Conservation (phyloP, 2,113 vertebrate species). For the Ictalurus furcatus region DNA sequence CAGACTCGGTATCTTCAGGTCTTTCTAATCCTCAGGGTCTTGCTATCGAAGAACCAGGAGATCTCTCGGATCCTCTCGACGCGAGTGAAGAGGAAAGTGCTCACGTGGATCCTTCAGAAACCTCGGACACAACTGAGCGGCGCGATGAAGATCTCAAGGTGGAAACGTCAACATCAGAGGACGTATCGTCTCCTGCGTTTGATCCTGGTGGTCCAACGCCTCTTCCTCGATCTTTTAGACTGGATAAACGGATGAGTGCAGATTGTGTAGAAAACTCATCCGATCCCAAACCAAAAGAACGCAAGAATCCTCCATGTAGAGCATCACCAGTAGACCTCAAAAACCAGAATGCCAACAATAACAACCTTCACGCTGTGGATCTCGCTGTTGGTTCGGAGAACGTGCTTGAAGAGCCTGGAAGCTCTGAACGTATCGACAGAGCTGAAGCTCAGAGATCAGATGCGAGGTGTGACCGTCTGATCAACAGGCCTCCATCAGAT, state of each 20-base stretch:
- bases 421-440: background rate
- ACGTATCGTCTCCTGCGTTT: conserved; percentile 45
- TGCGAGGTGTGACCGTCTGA: background rate
- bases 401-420: background rate
- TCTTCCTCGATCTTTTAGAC: conserved; percentile 20
- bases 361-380: conserved; percentile 6
- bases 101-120: background rate
- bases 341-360: conserved; percentile 57
- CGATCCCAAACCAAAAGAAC: conserved; percentile 29
- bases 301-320: background rate
- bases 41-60: background rate
- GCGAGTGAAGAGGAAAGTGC: too few relatives aligned
- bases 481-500: background rate
- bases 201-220: conserved; percentile 57
- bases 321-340: background rate
- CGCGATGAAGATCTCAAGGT: background rate
- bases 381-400: background rate
- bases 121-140: background rate
- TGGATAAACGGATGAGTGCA: background rate
- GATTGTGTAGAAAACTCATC: background rate
- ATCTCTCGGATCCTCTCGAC: background rate
- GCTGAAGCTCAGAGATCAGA: background rate
- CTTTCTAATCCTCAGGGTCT: background rate
- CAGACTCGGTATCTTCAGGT: background rate
- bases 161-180: background rate